Evolutionary conservation across 2,113 vertebrate genomes (phyloP).

Genomic region (Phylloscopus whistleri): DNA sequence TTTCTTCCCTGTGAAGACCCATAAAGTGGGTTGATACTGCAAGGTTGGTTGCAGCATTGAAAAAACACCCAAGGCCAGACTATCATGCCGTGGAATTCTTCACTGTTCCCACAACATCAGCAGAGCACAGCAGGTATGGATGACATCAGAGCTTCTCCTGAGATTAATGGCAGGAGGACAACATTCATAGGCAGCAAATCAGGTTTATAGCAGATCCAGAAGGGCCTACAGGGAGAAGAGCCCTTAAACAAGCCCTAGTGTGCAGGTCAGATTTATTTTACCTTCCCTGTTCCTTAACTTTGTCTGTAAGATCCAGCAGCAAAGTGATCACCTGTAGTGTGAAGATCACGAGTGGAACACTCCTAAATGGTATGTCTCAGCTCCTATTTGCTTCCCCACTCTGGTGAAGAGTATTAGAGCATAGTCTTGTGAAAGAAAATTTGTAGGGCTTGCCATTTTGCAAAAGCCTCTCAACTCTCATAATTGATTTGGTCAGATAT

Average conservation of each 20-base stretch:
- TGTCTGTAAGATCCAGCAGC: background rate
- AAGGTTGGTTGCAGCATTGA: fast-evolving
- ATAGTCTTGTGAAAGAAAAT: background rate
- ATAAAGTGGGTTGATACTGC: background rate
- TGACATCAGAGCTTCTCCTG: background rate
- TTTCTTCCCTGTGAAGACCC: background rate
- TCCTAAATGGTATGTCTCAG: fast-evolving
- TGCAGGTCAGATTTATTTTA: background rate
- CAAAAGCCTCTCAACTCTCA: background rate
- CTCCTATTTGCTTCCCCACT: background rate
- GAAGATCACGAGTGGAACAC: background rate
- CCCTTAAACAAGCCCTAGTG: background rate
- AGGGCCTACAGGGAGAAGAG: background rate
- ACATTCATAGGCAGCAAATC: background rate
- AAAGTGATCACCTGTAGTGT: fast-evolving
- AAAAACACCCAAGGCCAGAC: background rate
- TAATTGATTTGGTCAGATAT: background rate
- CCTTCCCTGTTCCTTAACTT: background rate
- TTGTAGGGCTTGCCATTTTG: background rate
- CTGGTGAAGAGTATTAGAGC: background rate
- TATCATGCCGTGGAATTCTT: background rate
- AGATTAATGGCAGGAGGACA: background rate
- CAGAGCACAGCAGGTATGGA: fast-evolving
- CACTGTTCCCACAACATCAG: background rate
- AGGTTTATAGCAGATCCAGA: background rate